Base-by-base conservation (phyloP, 2,797 vertebrate species). In the Psittacula derbiana region DNA sequence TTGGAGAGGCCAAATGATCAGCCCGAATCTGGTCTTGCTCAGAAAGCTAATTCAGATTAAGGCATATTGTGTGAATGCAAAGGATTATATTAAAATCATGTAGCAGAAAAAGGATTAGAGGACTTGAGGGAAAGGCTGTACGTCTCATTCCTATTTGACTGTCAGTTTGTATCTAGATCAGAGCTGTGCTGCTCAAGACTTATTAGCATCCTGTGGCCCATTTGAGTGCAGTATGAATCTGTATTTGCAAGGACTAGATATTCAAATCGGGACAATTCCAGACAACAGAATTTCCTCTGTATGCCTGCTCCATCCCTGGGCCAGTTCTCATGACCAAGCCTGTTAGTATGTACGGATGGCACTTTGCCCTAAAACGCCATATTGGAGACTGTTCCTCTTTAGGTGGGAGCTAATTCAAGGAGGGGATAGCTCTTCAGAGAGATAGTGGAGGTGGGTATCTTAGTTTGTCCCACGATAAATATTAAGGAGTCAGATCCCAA, bases 31-130 rank as follows among this genome's bases (percentile, higher is more conserved):
- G 43, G 31, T 60, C 72, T 90, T 69, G 30, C 75, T 91, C 50
- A 88, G 70, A 90, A 93, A 92, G 33, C 27, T 79, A 91, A 76
- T 92, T 88, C 91, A 71, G 40, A 81, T 73, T 86, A 86, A 92
- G 50, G 36, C 11, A 31, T 15, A 30, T 46, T 78, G 23, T 72
- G n/a, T 8, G 43, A 92, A 75, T 82, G 33, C 15, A 41, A 95
- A 92, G 46, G 83, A 75, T 66, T 80, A 44, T 57, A 67, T 83
- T 61, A 73, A 91, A 92, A 91, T 67, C 55, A 40, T 46, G 31
- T 74, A 62, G 52, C 76, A 88, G 85, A 60, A 88, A 60, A 88
- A 75, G 12, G 71, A 84, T 94, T 88, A 79, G 70, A 72, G 90
- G 50, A 62, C 85, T 90, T 16, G 8, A 86, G 27, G 17, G 40